Evolutionary conservation across 1,140 invertebrate species (phyloP), one percentile per base, ranked within the genome.

Genomic region (Hypsibius dujardini): DNA sequence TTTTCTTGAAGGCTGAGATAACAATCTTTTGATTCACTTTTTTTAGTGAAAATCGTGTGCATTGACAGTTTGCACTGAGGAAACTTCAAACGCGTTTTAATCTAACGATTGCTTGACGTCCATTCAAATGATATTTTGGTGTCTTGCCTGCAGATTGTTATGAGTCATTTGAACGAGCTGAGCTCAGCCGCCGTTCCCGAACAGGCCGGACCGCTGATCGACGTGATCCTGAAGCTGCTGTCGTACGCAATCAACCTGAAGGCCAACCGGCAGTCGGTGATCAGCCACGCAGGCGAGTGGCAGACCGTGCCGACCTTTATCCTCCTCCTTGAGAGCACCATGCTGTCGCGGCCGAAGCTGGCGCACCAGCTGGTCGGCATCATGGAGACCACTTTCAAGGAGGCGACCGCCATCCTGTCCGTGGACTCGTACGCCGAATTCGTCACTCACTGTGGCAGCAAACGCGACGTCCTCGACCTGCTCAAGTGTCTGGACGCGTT

Each of bases 141-240:
- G 46, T 71, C 46, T 62, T 71, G n/a, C 28, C 46, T 40, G 71
- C 46, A 46, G 70, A n/a, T 45, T 59, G 1, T 56, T 1, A 72
- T 46, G 71, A 40, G 71, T 73, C 47, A 67, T 67, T 67, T 67
- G 62, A 3, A 3, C 3, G 62, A 67, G 42, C 42, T 67, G 7
- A 14, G 7, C 62, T 14, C 69, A 56, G 7, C 70, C 7, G 7
- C 70, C 74, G 83, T 90, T 2, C 83, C 82, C 2, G 76, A 78
- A 3, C 79, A 88, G 69, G 88, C 88, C 1, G 83, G 87, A 74
- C 88, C 89, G 50, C 78, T 94, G 40, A 84, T 94, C 59, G 86
- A 87, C 75, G 90, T 93, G 1, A 78, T 92, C 1, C 79, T 95
- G 1, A 92, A 92, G 79, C 77, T 95, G 15, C 88, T 94, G 76